Base-by-base conservation (phyloP, 1,140 invertebrate species). In the Hydropsyche tenuis region DNA sequence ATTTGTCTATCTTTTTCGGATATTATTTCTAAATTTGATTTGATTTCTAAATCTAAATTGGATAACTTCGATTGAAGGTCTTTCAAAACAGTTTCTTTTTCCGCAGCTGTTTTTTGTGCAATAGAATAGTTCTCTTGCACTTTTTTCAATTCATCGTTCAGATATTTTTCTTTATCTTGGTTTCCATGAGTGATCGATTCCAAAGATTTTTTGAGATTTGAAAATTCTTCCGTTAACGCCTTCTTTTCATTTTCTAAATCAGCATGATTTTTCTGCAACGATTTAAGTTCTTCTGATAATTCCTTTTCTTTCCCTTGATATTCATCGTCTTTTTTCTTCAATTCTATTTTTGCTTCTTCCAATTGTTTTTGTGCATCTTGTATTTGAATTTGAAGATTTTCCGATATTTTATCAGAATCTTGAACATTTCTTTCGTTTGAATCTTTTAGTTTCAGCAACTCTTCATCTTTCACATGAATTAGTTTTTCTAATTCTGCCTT, bases 1-100 rank as follows among this genome's bases (percentile, higher is more conserved):
- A 89, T 82, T 80, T 86, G 84, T 1, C 85, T 82, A 63, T 85
- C 80, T 79, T 85, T 87, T 79, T 87, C 85, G 48, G 71, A 74
- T 73, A 85, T 70, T 30, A 85, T 82, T 79, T 85, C 84, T 71
- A 78, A 68, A 79, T 84, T 83, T 6, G 84, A 85, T 79, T 84
- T 85, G 20, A 85, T 69, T 75, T 85, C 85, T 62, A 86, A 78
- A 80, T 85, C 81, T 16, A 83, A 69, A 81, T 85, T 83, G 81
- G 85, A 82, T 66, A 82, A 62, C 79, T 85, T 85, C 1, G 82
- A 75, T n/a, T 78, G 80, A 4, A 86, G 75, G 25, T 85, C 84
- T 78, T 85, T 85, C 12, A 85, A 72, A 77, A 60, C 74, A 75
- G 80, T 81, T 78, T 85, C 82, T 78, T 85, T 86, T 78, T 85